Evolutionary conservation across 2,888 invertebrate genomes (phyloP), one percentile per base, ranked within the genome.

Genomic region (Catotricha subobsoleta): DNA sequence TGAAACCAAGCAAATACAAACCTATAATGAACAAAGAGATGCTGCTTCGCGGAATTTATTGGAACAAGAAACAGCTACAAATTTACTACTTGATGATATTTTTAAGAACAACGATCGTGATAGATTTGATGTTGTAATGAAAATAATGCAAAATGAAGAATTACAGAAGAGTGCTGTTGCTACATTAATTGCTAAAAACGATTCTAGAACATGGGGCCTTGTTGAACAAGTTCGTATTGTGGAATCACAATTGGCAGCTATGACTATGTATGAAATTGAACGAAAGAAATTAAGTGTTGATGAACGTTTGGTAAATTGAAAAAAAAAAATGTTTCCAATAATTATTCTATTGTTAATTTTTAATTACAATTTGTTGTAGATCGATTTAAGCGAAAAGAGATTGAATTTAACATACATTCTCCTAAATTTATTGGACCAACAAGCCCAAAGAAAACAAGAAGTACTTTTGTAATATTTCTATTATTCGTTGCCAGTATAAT

Each of bases 141-240:
- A 71, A 52, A 62, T 82, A 41, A 65, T 73, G 48, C 70, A 73
- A 52, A 77, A 81, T 53, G 75, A 74, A 53, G 75, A 75, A 49
- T 55, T 80, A 41, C 82, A 82, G 55, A 77, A 76, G 57, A 75
- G 72, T 5, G 74, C 79, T 8, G 78, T 83, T 3, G 73, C 75
- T 20, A 72, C 76, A 12, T 60, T 82, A 35, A 60, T 82, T 45
- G 78, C 80, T 58, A 69, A 74, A 52, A 75, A 76, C 46, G 82
- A 82, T 61, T 71, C 80, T 7, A 72, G 76, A 51, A 76, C 74
- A 47, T 80, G 80, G 80, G 76, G 79, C 50, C 64, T 82, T 20
- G 69, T 78, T 48, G 78, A 81, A 55, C 80, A 81, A 66, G 75
- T 82, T 47, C 68, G 71, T 49, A 60, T 80, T 43, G 77, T 82